These are phyloP conservation scores for Mastigias papua DNA, from an alignment of 30 jellyfish, hydroid and myxozoan genomes.

Conservation along the genomic window DNA sequence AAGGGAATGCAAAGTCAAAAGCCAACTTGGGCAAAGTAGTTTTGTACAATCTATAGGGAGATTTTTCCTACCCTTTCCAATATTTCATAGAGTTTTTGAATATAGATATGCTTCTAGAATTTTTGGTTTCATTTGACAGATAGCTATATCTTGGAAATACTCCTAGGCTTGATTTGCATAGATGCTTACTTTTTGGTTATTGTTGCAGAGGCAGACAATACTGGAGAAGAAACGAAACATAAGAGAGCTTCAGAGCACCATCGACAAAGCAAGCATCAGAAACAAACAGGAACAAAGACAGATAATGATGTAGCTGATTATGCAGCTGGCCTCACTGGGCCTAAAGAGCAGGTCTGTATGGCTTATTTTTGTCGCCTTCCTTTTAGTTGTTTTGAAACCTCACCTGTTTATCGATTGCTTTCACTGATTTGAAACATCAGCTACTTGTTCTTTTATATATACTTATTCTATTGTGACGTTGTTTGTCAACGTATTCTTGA, in stretches of 20 bases:
- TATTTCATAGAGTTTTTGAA: no score
- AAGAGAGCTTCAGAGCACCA: conserved; percentile 44
- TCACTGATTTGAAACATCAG: background rate
- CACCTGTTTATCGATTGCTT: background rate
- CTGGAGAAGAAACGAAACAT: conserved; percentile 43
- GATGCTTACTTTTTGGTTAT: background rate
- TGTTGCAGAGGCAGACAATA: conserved; percentile 54
- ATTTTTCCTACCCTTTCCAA: no score
- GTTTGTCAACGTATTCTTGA: no score
- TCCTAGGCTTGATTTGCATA: background rate
- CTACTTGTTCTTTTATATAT: no score
- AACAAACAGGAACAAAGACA: conserved; percentile 25
- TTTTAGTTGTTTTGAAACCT: background rate
- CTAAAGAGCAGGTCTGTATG: conserved; percentile 6
- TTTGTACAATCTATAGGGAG: no score
- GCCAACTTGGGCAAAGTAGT: no score
- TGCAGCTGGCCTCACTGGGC: conserved; percentile 47
- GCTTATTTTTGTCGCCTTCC: no score
- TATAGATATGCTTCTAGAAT: no score
- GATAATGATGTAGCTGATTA: conserved; percentile 13
- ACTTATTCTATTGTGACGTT: no score
- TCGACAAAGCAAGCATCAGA: conserved; percentile 18
- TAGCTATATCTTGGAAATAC: background rate
- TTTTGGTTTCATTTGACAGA: no score
- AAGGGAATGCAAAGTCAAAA: no score